These are phyloP conservation scores for Scaptomyza pallida DNA, from an alignment of 1,140 invertebrate genomes.

Conservation along the genomic window DNA sequence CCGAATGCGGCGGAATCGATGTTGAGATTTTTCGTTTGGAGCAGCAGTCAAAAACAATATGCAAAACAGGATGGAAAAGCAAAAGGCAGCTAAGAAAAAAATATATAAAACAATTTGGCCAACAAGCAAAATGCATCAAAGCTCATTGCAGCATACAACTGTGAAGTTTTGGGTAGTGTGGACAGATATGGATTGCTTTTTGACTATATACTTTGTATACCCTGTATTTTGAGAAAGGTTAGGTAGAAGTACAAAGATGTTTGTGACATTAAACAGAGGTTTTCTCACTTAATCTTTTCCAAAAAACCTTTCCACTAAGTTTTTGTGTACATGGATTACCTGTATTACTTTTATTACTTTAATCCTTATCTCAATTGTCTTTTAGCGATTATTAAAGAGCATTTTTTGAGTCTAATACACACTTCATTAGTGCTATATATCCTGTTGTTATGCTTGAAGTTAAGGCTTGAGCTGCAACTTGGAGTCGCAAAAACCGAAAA, in stretches of 20 bases:
- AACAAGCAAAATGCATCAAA: slow-evolving; percentile 79
- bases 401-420: background rate
- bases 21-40: slow-evolving; percentile 20
- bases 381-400: background rate
- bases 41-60: slow-evolving; percentile 13
- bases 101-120: slow-evolving; percentile 70
- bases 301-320: background rate
- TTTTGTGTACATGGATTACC: background rate
- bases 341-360: background rate
- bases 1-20: slow-evolving; percentile 22
- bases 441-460: slow-evolving; percentile 25
- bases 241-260: too few relatives aligned
- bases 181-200: slow-evolving; percentile 9
- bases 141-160: slow-evolving; percentile 24
- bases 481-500: slow-evolving; percentile 52
- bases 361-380: background rate
- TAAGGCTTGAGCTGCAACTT: slow-evolving; percentile 2
- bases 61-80: slow-evolving; percentile 7
- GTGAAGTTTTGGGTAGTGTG: background rate
- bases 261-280: too few relatives aligned
- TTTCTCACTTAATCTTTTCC: too few relatives aligned
- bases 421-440: background rate
- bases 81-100: slow-evolving; percentile 52
- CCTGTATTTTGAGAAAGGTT: background rate
- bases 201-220: slow-evolving; percentile 17